Percentiles rank a stretch among this genome's conserved stretches.
These are phyloP conservation scores for Agelaius phoeniceus DNA, from an alignment of 2,113 vertebrate genomes.

Conservation along the genomic window DNA sequence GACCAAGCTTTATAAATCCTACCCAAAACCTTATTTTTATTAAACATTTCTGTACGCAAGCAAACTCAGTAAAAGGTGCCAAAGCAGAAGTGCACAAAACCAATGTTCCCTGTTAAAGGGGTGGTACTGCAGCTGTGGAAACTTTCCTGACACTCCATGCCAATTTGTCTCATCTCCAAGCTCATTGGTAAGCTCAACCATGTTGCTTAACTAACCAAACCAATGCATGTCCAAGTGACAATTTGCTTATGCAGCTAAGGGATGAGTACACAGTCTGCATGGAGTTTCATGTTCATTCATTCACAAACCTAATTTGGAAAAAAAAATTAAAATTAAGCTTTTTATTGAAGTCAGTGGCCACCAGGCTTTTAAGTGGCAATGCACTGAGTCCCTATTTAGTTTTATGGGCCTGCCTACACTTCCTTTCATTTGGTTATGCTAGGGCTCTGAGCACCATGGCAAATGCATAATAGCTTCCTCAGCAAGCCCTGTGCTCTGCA, in stretches of 20 bases:
- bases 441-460: conserved; percentile 43
- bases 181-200: not conserved
- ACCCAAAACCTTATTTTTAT: conserved; percentile 1
- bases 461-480: conserved; percentile 68
- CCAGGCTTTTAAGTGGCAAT: not conserved
- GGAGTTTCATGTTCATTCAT: not conserved
- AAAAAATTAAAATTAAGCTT: not conserved
- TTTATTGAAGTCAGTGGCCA: not conserved
- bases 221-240: not conserved
- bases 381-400: conserved; percentile 33
- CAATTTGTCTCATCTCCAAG: conserved; percentile 10
- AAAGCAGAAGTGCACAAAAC: not conserved
- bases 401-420: conserved; percentile 63
- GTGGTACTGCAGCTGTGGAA: not conserved
- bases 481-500: conserved; percentile 54
- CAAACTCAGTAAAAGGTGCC: not conserved
- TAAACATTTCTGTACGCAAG: not conserved
- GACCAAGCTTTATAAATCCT: not conserved
- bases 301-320: not conserved
- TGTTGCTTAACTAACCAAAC: not conserved
- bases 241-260: not conserved
- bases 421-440: conserved; percentile 62
- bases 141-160: not conserved
- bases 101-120: not conserved
- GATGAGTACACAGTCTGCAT: not conserved